These are phyloP conservation scores for Apodemia mormo DNA, from an alignment of 2,888 invertebrate genomes.

Conservation along the genomic window DNA sequence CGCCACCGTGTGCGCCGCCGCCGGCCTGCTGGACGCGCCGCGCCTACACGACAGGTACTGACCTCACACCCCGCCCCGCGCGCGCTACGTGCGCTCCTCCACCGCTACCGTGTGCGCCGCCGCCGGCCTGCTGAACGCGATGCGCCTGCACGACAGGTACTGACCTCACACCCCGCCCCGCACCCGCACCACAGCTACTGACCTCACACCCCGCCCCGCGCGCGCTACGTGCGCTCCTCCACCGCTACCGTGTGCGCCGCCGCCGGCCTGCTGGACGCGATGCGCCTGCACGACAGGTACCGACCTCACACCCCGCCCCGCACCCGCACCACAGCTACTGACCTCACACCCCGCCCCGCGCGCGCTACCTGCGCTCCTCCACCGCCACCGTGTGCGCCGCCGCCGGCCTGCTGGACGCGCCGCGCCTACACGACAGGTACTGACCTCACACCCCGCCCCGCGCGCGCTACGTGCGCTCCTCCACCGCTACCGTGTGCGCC, in stretches of 20 bases:
- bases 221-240: slow-evolving; percentile 39
- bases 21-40: slow-evolving; percentile 56
- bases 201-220: slow-evolving; percentile 31
- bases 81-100: slow-evolving; percentile 38
- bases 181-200: slow-evolving; percentile 56
- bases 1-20: slow-evolving; percentile 34
- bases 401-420: slow-evolving; percentile 52
- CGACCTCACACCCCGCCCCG: slow-evolving; percentile 52
- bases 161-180: too few species aligned
- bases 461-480: slow-evolving; percentile 39
- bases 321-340: slow-evolving; percentile 56
- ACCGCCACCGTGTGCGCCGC: slow-evolving; percentile 35
- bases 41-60: slow-evolving; percentile 56
- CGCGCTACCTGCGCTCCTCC: slow-evolving; percentile 39
- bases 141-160: too few species aligned
- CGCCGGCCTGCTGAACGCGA: slow-evolving; percentile 27
- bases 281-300: slow-evolving; percentile 60
- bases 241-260: slow-evolving; percentile 35
- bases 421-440: slow-evolving; percentile 60
- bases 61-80: slow-evolving; percentile 8
- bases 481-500: slow-evolving; percentile 35
- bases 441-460: slow-evolving; percentile 29
- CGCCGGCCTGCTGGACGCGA: slow-evolving; percentile 52
- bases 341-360: slow-evolving; percentile 31
- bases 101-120: slow-evolving; percentile 35